Conservation (phyloP, 2,888 invertebrate species). For the Microctonus hyperodae region DNA sequence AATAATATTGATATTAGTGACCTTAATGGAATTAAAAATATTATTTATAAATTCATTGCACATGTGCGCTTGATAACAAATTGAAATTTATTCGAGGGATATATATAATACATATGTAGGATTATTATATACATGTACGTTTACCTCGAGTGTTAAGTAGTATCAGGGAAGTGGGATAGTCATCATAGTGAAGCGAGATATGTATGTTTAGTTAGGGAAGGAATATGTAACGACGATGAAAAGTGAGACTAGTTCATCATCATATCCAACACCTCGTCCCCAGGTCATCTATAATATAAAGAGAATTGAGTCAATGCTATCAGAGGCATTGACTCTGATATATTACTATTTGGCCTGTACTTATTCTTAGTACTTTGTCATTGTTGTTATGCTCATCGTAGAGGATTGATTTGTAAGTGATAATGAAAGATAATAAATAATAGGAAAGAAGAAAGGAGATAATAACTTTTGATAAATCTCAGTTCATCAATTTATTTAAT, state of each 20-base stretch:
- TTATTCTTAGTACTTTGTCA: neutral
- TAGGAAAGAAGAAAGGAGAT: too few species aligned
- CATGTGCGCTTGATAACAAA: constrained; percentile 4
- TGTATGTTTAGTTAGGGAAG: neutral
- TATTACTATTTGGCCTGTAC: constrained; percentile 13
- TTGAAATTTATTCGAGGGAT: neutral
- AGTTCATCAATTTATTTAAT: too few species aligned
- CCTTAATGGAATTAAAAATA: neutral
- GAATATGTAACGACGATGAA: constrained; percentile 8
- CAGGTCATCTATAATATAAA: constrained; percentile 7
- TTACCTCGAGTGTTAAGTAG: constrained; percentile 21
- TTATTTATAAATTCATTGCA: neutral
- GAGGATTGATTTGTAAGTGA: neutral
- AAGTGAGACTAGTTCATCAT: neutral
- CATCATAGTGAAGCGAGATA: constrained; percentile 9
- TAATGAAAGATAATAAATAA: neutral
- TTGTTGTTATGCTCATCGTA: neutral
- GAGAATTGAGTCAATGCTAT: constrained; percentile 28
- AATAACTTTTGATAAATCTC: too few species aligned
- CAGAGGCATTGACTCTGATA: constrained; percentile 37
- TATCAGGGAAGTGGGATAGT: constrained; percentile 1
- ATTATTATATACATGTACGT: constrained; percentile 2
- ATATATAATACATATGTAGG: neutral
- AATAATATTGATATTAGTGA: neutral
- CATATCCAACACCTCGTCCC: constrained; percentile 16